A percentile compares a stretch with the other conserved stretches of the same genome.
Conservation (phyloP, 1,140 invertebrate genomes). For the Anoplolepis gracilipes region DNA sequence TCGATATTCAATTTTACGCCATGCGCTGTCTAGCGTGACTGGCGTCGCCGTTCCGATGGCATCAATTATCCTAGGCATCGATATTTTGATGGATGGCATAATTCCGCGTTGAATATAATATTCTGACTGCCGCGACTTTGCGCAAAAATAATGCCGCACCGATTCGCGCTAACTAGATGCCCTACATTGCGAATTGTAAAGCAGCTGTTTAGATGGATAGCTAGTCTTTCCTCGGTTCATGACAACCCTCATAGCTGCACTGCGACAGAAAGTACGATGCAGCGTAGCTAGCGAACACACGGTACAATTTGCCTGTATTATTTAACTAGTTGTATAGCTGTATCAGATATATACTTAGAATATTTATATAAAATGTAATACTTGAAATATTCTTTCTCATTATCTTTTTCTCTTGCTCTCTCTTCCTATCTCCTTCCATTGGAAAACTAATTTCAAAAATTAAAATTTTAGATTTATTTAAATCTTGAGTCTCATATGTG, state of each 20-base stretch:
- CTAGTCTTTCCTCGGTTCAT: slow-evolving; percentile 37
- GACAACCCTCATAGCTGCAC: slow-evolving; percentile 18
- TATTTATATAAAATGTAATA: background rate
- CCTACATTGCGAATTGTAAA: slow-evolving; percentile 48
- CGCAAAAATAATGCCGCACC: slow-evolving; percentile 68
- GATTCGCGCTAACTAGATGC: slow-evolving; percentile 61
- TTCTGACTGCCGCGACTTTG: slow-evolving; percentile 65
- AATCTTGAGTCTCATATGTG: too few species aligned
- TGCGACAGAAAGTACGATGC: slow-evolving; percentile 16
- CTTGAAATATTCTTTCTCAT: background rate
- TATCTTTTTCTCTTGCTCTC: too few species aligned
- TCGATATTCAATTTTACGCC: slow-evolving; percentile 78
- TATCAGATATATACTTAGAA: background rate
- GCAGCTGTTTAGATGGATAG: slow-evolving; percentile 54
- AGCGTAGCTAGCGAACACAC: background rate
- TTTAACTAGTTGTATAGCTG: background rate
- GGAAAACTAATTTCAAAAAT: background rate
- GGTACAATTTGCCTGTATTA: slow-evolving; percentile 6
- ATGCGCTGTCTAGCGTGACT: slow-evolving; percentile 77
- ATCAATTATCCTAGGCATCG: slow-evolving; percentile 77
- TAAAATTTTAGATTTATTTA: background rate
- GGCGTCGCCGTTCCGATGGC: slow-evolving; percentile 74
- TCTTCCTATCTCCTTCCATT: background rate
- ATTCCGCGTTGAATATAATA: slow-evolving; percentile 74
- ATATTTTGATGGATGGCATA: slow-evolving; percentile 77